These are phyloP conservation scores for cattle (Bos taurus) DNA, from an alignment of 2,113 vertebrate species.

Conservation along the genomic window ARS-UCD2.0 NC_037342.1:42025501-42026000, in stretches of 20 bases:
- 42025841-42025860: neutral
- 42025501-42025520: neutral
- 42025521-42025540: neutral
- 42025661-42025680: neutral
- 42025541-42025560: neutral
- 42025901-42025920: neutral
- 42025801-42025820: neutral
- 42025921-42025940: neutral
- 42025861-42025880: neutral
- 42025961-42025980: neutral
- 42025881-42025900: neutral
- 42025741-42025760: neutral
- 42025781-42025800: neutral
- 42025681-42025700: neutral
- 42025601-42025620: neutral
- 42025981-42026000: neutral
- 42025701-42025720: neutral
- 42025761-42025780: neutral
- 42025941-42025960: neutral
- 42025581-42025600: neutral
- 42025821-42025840: neutral
- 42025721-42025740: neutral
- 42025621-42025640: fast-evolving
- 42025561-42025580: neutral
- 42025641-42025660: neutral